phyloP scores from a whole-genome alignment of 2,113 vertebrate species.

The Melanocharis versteri region DNA sequence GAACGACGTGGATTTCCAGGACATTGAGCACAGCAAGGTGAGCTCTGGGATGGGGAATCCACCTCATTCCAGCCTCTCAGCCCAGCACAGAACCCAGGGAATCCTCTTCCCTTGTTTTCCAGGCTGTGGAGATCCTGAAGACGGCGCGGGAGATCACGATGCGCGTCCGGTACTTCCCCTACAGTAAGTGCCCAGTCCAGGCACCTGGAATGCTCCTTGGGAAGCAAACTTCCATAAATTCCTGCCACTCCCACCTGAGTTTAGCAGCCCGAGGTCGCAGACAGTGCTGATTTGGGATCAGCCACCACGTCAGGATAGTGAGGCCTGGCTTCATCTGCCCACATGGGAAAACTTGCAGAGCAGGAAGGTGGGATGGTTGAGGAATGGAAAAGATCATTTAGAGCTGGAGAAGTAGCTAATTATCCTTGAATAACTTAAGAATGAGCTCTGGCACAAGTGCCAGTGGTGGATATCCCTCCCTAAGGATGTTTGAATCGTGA shows the following conservation, averaged over 20 bases:
- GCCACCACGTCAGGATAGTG: not conserved
- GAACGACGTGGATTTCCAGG: slow-evolving; percentile 97
- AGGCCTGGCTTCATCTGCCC: not conserved
- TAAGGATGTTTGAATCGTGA: not conserved
- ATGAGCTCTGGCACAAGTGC: not conserved
- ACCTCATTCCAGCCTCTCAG: not conserved
- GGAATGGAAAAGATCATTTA: not conserved
- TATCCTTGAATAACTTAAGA: not conserved
- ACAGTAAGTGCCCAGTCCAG: slow-evolving; percentile 80
- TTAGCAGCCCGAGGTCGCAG: not conserved
- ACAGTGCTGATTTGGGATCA: not conserved
- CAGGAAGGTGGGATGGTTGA: not conserved
- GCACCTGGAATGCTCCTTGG: not conserved
- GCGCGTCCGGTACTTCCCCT: slow-evolving; percentile 97
- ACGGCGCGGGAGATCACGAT: slow-evolving; percentile 94
- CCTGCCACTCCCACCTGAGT: not conserved
- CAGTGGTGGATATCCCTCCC: not conserved
- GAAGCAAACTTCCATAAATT: not conserved
- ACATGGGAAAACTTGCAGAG: fast-evolving
- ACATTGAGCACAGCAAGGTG: slow-evolving; percentile 96
- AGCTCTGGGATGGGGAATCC: not conserved
- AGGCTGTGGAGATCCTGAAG: slow-evolving; percentile 98
- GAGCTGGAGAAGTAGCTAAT: not conserved
- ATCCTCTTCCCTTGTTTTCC: not conserved
- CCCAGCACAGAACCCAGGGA: fast-evolving